A percentile compares a stretch with the other conserved stretches of the same genome.
These are phyloP conservation scores for Rhopalosiphum nymphaeae DNA, from an alignment of 2,888 invertebrate species.

Conservation along the genomic window DNA sequence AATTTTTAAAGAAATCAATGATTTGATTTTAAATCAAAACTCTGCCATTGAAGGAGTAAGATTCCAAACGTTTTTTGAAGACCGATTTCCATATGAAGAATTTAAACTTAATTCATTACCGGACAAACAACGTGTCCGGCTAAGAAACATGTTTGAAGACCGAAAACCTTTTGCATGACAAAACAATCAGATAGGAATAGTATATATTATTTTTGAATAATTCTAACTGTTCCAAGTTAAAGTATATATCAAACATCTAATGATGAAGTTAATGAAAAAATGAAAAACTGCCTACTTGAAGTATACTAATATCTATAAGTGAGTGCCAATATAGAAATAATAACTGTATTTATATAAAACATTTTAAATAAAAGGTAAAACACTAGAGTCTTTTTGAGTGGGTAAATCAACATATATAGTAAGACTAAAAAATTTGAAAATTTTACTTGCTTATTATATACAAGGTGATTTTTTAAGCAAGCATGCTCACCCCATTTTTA, in stretches of 20 bases:
- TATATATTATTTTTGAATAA: too few species aligned
- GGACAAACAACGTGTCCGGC: not conserved
- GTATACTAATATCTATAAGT: too few species aligned
- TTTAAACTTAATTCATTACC: not conserved
- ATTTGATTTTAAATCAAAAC: conserved; percentile 44
- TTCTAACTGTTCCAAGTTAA: not conserved
- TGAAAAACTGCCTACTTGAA: too few species aligned
- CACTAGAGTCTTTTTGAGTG: too few species aligned
- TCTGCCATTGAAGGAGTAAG: conserved; percentile 43
- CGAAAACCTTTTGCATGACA: conserved; percentile 1
- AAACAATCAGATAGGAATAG: not conserved
- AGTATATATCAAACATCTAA: not conserved
- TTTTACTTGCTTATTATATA: too few species aligned
- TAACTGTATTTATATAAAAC: too few species aligned
- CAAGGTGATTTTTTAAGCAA: too few species aligned
- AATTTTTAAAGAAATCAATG: conserved; percentile 41
- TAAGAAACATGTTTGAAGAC: conserved; percentile 33
- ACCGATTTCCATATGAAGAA: conserved; percentile 35
- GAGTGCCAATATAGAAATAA: too few species aligned
- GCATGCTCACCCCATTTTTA: too few species aligned
- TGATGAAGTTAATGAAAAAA: not conserved
- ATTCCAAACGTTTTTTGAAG: conserved; percentile 42
- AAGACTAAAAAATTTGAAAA: too few species aligned
- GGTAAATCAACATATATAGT: too few species aligned
- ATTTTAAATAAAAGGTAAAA: too few species aligned